Conservation (phyloP, 2,888 invertebrate genomes). For the Mythimna pallens region DNA sequence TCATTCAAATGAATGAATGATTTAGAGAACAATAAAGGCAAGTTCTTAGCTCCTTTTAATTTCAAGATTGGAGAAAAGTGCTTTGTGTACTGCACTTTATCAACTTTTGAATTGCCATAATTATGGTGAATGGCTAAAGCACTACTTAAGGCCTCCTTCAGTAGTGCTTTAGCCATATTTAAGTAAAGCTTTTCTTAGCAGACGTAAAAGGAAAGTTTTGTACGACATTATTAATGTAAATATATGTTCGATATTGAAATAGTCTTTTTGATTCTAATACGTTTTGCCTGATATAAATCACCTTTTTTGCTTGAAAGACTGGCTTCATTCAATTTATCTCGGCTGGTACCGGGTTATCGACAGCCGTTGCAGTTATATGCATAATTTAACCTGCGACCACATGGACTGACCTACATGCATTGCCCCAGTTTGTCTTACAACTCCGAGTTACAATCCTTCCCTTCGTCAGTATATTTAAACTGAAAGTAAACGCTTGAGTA, state of each 20-base stretch:
- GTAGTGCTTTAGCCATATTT: neutral
- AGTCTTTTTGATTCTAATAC: neutral
- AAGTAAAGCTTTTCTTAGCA: neutral
- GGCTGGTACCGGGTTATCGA: conserved; percentile 55
- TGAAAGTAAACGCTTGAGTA: conserved; percentile 56
- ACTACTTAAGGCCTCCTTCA: too few relatives aligned
- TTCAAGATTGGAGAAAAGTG: conserved; percentile 23
- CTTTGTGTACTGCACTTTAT: conserved; percentile 37
- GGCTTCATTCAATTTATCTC: conserved; percentile 52
- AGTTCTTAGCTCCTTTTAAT: conserved; percentile 30
- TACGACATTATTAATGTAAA: neutral
- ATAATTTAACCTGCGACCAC: conserved; percentile 68
- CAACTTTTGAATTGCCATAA: conserved; percentile 24
- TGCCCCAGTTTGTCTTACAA: conserved; percentile 66
- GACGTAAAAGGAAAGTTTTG: neutral
- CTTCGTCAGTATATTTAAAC: conserved; percentile 62
- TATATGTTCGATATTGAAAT: neutral
- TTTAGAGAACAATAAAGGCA: conserved; percentile 40
- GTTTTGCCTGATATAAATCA: conserved; percentile 11
- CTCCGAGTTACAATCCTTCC: conserved; percentile 57
- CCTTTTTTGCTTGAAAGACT: conserved; percentile 30
- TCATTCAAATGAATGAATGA: conserved; percentile 23
- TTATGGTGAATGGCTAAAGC: conserved; percentile 5
- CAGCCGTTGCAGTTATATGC: conserved; percentile 67
- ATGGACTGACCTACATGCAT: conserved; percentile 65